These are phyloP conservation scores for Ceryle rudis DNA, from an alignment of 2,797 vertebrate genomes.

Conservation along the genomic window DNA sequence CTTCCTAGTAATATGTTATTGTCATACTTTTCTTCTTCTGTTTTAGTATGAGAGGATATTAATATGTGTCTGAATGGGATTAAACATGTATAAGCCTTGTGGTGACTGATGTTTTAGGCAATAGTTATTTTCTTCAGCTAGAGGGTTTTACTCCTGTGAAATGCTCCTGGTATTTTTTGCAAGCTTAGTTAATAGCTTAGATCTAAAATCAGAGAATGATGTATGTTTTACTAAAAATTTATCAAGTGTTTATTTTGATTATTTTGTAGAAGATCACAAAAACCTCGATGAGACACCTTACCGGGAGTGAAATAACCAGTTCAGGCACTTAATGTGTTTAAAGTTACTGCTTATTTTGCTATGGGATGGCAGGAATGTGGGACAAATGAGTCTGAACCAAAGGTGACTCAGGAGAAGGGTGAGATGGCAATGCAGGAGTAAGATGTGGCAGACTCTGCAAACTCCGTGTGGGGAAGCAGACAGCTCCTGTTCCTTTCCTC, in stretches of 20 bases:
- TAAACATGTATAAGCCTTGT: neutral
- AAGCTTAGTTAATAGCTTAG: neutral
- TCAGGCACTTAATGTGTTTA: neutral
- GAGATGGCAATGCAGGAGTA: neutral
- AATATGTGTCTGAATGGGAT: constrained; percentile 13
- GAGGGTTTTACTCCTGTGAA: neutral
- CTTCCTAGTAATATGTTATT: neutral
- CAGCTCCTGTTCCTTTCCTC: neutral
- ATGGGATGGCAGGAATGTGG: neutral
- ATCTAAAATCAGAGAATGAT: neutral
- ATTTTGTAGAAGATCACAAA: neutral
- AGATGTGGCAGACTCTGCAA: rapidly evolving
- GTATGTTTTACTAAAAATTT: neutral
- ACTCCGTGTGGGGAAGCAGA: neutral
- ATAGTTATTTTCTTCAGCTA: neutral
- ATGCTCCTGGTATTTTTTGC: neutral
- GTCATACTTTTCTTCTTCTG: neutral
- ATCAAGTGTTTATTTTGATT: neutral
- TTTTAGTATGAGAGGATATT: constrained; percentile 39
- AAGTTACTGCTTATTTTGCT: neutral
- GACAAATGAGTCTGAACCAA: neutral
- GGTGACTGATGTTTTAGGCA: neutral
- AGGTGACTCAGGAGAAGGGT: rapidly evolving
- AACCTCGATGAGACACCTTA: neutral
- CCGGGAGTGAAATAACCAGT: neutral